These are phyloP conservation scores for Peucedramus taeniatus DNA, from an alignment of 2,113 vertebrate genomes.

Conservation along the genomic window DNA sequence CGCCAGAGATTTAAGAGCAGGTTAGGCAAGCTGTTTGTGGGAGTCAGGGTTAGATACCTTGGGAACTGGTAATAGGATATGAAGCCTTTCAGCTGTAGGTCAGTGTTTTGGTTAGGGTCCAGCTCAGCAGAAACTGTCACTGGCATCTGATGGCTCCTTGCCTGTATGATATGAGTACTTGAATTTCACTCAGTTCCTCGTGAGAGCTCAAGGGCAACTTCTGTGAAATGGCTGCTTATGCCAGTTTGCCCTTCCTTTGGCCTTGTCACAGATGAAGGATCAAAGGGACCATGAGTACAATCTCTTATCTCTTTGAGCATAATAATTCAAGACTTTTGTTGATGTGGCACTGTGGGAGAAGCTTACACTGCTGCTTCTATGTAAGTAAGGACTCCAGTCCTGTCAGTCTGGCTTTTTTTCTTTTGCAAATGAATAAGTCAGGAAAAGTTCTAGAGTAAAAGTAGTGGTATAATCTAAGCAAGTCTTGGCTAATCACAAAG, in stretches of 20 bases:
- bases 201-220: not conserved
- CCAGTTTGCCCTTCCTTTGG: not conserved
- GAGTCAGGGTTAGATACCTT: conserved; percentile 9
- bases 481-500: not conserved
- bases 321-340: not conserved
- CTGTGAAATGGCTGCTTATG: not conserved
- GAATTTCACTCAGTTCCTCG: not conserved
- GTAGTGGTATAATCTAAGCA: not conserved
- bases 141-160: not conserved
- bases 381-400: not conserved
- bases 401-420: not conserved
- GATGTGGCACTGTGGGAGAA: not conserved
- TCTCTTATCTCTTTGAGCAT: not conserved
- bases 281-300: not conserved
- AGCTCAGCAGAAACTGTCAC: not conserved
- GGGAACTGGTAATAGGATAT: conserved; percentile 34
- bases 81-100: conserved; percentile 8
- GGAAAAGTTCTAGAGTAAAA: not conserved
- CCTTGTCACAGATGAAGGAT: not conserved
- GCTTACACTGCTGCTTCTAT: not conserved
- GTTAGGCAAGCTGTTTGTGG: not conserved
- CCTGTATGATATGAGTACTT: not conserved
- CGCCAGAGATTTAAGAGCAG: not conserved
- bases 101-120: not conserved
- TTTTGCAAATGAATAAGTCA: not conserved